Evolutionary conservation across 2,888 invertebrate genomes (phyloP).

Genomic region (Eulithis prunata): DNA sequence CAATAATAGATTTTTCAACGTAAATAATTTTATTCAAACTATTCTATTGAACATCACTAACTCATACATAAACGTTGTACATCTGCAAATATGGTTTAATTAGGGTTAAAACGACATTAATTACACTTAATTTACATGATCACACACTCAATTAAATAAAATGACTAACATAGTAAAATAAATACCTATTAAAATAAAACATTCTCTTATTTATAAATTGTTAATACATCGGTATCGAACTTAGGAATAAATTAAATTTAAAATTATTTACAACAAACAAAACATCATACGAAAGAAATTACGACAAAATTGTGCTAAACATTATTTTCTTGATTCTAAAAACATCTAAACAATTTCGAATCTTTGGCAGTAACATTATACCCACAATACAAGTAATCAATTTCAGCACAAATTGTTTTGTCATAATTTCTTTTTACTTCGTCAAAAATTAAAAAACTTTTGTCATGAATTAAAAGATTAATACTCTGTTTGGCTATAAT

Average conservation of each 20-base stretch:
- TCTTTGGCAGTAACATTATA: conserved; percentile 39
- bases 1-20: conserved; percentile 79
- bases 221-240: conserved; percentile 73
- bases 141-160: conserved; percentile 75
- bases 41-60: conserved; percentile 84
- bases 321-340: conserved; percentile 23
- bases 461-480: conserved; percentile 63
- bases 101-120: conserved; percentile 63
- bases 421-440: conserved; percentile 56
- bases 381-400: conserved; percentile 10
- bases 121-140: conserved; percentile 74
- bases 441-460: conserved; percentile 52
- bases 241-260: conserved; percentile 64
- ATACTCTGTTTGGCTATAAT: conserved; percentile 47
- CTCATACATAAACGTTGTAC: conserved; percentile 83
- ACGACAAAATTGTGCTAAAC: conserved; percentile 50
- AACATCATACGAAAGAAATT: conserved; percentile 53
- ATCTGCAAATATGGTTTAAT: conserved; percentile 82
- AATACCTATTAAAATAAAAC: conserved; percentile 77
- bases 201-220: conserved; percentile 65
- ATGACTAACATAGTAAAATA: conserved; percentile 79
- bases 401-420: conserved; percentile 39
- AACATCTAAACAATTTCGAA: conserved; percentile 35
- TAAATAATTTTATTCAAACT: conserved; percentile 85
- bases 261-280: conserved; percentile 58